Evolutionary conservation across 2,797 vertebrate genomes (phyloP), one percentile per base, ranked within the genome.

Genomic region (Xiphophorus birchmanni): DNA sequence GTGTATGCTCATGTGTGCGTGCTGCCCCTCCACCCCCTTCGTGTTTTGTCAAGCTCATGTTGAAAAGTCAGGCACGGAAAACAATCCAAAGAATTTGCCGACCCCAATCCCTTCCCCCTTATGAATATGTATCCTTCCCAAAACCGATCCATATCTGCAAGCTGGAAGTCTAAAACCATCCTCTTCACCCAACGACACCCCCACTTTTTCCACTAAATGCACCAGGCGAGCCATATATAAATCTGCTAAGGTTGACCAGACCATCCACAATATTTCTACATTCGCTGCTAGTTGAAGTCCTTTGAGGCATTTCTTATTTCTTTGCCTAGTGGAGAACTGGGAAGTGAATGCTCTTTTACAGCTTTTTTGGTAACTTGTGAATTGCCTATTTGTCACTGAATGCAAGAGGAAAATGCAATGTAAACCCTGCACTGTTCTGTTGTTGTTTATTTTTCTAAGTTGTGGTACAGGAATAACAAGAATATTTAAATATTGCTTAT

Each of bases 91-190:
- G 88, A 91, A 91, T 87, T 87, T 83, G 84, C 86, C 82, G 86
- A 94, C 91, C 94, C 86, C 91, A 94, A 94, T 95, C 92, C 92
- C 80, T 87, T 90, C 80, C 86, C 93, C 89, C 88, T 9, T 81
- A 91, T 94, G 92, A 94, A 93, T 94, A 94, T 92, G 89, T 88
- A 94, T 93, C 84, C 83, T 84, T 88, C 80, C 88, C 88, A 86
- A 94, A 92, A 89, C 83, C 87, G 93, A 94, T 95, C 90, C 92
- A 87, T 94, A 94, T 94, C 92, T 91, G 83, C 84, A 85, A 63
- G 73, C 76, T 91, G 82, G 87, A 87, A 91, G 87, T 92, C 88
- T 88, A 84, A 92, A 89, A 45, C 69, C 42, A 72, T 13, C 69
- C 84, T 81, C 85, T 74, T 77, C 82, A 35, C 48, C 80, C 60